A percentile compares a stretch with the other conserved stretches of the same genome.
These are phyloP conservation scores for Tetheella fluctuosa DNA, from an alignment of 2,888 invertebrate species.

Conservation along the genomic window DNA sequence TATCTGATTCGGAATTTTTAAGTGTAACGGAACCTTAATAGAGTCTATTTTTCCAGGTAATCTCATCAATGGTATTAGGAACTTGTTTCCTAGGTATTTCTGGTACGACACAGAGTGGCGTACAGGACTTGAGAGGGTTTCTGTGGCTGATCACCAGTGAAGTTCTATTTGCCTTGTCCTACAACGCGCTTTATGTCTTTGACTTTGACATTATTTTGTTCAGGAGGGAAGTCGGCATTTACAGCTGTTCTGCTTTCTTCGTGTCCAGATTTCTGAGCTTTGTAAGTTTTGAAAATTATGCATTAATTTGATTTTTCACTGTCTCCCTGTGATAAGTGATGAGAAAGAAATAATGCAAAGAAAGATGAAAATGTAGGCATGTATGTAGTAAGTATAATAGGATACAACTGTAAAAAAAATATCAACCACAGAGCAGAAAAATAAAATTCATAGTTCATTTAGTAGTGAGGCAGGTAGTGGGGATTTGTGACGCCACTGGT, in stretches of 20 bases:
- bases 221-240: constrained; percentile 72
- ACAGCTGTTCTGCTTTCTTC: constrained; percentile 73
- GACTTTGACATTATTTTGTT: constrained; percentile 70
- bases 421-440: no score
- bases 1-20: no score
- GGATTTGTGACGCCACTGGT: no score
- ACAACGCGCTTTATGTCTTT: constrained; percentile 74
- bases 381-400: no score
- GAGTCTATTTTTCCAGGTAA: constrained; percentile 48
- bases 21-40: not conserved
- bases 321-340: no score
- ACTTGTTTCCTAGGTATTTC: constrained; percentile 71
- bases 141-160: constrained; percentile 81
- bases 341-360: no score
- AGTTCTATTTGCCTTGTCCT: constrained; percentile 73
- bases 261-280: constrained; percentile 61
- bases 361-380: no score
- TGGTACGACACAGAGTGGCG: constrained; percentile 73
- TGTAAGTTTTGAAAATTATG: constrained; percentile 47
- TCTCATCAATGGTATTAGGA: constrained; percentile 70
- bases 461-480: no score
- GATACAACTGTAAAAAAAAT: no score
- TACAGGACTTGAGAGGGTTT: constrained; percentile 75
- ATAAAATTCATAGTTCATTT: no score
- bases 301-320: no score